Conservation (phyloP, 1,140 invertebrate species). For the Piezodorus guildinii region DNA sequence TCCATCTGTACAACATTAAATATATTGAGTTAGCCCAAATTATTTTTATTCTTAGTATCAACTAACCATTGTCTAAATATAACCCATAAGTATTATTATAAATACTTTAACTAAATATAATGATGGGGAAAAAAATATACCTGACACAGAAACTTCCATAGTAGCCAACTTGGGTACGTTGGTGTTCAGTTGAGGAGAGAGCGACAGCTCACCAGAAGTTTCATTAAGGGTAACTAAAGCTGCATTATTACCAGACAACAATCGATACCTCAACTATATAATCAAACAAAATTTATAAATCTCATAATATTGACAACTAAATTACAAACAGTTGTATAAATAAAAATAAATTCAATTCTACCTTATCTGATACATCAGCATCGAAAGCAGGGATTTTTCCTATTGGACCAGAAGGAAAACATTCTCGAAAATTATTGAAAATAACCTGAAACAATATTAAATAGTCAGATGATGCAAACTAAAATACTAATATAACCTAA, state of each 20-base stretch:
- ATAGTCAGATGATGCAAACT: no score
- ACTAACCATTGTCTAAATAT: neutral
- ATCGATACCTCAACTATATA: slow-evolving; percentile 52
- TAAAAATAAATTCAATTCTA: slow-evolving; percentile 21
- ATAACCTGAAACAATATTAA: slow-evolving; percentile 58
- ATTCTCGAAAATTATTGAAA: slow-evolving; percentile 92
- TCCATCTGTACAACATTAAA: slow-evolving; percentile 47
- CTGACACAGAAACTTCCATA: slow-evolving; percentile 86
- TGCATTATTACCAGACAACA: slow-evolving; percentile 86
- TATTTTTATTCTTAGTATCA: neutral
- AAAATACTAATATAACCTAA: no score
- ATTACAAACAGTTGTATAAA: neutral
- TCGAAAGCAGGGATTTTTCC: slow-evolving; percentile 86
- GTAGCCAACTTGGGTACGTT: slow-evolving; percentile 88
- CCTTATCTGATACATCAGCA: slow-evolving; percentile 78
- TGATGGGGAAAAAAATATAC: slow-evolving; percentile 35
- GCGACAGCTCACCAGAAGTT: slow-evolving; percentile 67
- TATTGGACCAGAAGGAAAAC: slow-evolving; percentile 80
- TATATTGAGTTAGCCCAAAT: neutral
- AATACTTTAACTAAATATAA: neutral
- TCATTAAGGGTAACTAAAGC: slow-evolving; percentile 75
- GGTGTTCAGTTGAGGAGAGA: slow-evolving; percentile 88
- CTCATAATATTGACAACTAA: neutral
- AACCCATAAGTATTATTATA: neutral
- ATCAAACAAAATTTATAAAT: neutral